These are phyloP conservation scores for Jacana jacana DNA, from an alignment of 2,113 vertebrate species.

Conservation along the genomic window DNA sequence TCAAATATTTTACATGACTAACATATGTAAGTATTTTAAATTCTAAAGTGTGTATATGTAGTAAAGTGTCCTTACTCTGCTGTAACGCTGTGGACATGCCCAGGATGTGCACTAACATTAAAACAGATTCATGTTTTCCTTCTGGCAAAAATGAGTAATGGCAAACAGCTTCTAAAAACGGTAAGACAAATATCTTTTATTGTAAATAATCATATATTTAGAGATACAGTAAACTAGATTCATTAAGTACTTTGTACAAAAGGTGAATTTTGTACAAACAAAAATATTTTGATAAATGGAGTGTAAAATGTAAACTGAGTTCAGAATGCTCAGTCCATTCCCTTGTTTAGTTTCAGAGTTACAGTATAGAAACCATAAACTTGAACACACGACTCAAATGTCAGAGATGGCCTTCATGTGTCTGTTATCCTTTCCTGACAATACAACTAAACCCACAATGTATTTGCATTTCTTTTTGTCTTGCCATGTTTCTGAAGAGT, in stretches of 20 bases:
- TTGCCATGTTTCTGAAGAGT: neutral
- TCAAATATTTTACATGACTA: neutral
- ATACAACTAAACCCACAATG: neutral
- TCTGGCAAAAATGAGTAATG: neutral
- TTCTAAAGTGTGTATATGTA: neutral
- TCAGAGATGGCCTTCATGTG: neutral
- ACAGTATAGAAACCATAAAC: neutral
- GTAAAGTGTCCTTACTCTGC: neutral
- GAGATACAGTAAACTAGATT: neutral
- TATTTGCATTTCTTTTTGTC: neutral
- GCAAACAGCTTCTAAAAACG: neutral
- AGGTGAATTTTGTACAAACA: neutral
- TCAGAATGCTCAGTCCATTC: neutral
- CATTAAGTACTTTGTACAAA: neutral
- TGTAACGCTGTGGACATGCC: neutral
- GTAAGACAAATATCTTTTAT: neutral
- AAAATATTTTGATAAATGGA: neutral
- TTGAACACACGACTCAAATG: neutral
- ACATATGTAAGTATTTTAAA: neutral
- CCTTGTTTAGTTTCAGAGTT: neutral
- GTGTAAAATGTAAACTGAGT: neutral
- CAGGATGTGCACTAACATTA: neutral
- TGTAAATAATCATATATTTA: neutral
- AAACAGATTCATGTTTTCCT: neutral
- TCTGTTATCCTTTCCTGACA: neutral